phyloP scores from a whole-genome alignment of 2,797 vertebrate genomes.

The Acanthopagrus latus region DNA sequence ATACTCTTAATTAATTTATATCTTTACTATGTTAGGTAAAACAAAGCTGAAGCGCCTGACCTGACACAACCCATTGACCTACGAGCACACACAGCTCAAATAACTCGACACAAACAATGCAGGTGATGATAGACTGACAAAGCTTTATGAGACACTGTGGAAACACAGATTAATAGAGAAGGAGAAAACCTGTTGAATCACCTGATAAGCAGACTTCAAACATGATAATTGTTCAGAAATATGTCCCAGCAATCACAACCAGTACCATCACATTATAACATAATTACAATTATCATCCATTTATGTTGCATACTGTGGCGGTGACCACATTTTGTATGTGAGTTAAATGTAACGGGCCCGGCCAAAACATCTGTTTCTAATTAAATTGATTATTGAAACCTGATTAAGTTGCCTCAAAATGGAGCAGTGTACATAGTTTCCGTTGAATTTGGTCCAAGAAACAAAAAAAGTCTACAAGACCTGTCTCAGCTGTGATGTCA shows the following conservation, averaged over 20 bases:
- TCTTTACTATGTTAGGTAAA: neutral
- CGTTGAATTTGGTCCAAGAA: constrained; percentile 26
- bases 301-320: neutral
- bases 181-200: neutral
- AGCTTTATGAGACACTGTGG: neutral
- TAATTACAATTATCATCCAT: neutral
- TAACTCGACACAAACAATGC: neutral
- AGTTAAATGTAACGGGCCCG: neutral
- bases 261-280: neutral
- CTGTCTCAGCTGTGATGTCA: constrained; percentile 29
- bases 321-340: neutral
- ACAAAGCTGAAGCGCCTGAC: neutral
- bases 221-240: neutral
- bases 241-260: neutral
- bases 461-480: neutral
- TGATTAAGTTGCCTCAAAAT: constrained; percentile 37
- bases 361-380: constrained; percentile 44
- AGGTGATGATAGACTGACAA: neutral
- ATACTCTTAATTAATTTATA: neutral
- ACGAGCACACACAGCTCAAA: neutral
- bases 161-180: neutral
- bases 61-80: neutral
- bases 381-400: constrained; percentile 38
- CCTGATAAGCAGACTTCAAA: neutral
- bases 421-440: constrained; percentile 11